These are phyloP conservation scores for Betta splendens DNA, from an alignment of 2,797 vertebrate species.

Conservation along the genomic window DNA sequence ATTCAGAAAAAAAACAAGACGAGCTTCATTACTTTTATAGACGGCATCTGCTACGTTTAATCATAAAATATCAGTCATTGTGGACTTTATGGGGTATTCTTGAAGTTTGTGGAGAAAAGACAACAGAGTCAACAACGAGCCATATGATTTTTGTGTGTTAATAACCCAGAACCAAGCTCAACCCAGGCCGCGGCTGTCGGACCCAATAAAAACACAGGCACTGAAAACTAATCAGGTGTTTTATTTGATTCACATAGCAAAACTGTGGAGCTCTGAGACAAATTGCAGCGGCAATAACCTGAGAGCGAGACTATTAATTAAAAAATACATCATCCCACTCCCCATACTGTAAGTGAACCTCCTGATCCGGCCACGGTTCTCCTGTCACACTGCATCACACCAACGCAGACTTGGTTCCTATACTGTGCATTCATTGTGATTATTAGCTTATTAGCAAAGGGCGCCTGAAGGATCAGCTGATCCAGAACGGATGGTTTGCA, in stretches of 20 bases:
- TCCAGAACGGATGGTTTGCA: neutral
- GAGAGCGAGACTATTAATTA: slow-evolving; percentile 4
- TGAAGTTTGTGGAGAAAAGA: neutral
- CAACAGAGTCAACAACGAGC: neutral
- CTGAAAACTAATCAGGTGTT: slow-evolving; percentile 8
- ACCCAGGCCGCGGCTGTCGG: neutral
- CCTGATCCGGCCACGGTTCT: too few relatives aligned
- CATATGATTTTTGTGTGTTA: neutral
- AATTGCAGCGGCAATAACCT: slow-evolving; percentile 23
- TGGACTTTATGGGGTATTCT: neutral
- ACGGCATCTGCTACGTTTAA: neutral
- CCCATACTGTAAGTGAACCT: neutral
- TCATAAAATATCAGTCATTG: neutral
- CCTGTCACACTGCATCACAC: too few relatives aligned
- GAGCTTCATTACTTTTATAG: neutral
- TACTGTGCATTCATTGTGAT: slow-evolving; percentile 2
- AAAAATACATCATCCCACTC: neutral
- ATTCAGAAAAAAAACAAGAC: slow-evolving; percentile 1
- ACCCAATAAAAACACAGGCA: slow-evolving; percentile 10
- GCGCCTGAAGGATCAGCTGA: neutral
- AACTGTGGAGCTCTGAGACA: slow-evolving; percentile 29
- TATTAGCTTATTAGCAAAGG: neutral
- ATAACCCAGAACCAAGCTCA: neutral
- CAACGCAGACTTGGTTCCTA: neutral
- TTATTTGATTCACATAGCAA: slow-evolving; percentile 31